Evolutionary conservation across 2,113 vertebrate genomes (phyloP).

Genomic region (Oceanites oceanicus): DNA sequence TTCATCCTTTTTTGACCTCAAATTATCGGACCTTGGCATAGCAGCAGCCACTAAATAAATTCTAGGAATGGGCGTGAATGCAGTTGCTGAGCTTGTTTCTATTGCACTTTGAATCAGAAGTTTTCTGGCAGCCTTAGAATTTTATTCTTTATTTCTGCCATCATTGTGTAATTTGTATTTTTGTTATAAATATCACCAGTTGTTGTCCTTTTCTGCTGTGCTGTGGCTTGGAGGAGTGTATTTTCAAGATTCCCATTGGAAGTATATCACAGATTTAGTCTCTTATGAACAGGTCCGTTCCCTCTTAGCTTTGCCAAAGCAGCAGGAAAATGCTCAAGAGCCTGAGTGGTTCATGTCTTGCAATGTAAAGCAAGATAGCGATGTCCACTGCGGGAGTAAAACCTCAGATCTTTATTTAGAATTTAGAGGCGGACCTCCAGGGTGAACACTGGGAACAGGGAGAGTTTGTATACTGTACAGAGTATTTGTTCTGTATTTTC

Average conservation of each 20-base stretch:
- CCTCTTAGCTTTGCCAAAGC: neutral
- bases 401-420: neutral
- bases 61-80: neutral
- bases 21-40: neutral
- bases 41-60: neutral
- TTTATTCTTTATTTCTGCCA: neutral
- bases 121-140: neutral
- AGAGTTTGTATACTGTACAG: too few species aligned
- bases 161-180: neutral
- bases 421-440: neutral
- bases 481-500: neutral
- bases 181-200: neutral
- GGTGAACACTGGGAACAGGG: neutral
- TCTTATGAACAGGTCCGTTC: neutral
- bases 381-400: neutral
- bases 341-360: neutral
- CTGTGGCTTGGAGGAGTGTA: neutral
- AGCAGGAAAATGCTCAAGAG: neutral
- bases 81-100: neutral
- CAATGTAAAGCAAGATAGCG: accelerated
- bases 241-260: neutral
- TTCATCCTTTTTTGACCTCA: neutral
- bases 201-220: neutral
- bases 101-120: neutral
- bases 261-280: neutral